Conservation (phyloP, 2,888 invertebrate genomes). For the Habroteleia sp. region DNA sequence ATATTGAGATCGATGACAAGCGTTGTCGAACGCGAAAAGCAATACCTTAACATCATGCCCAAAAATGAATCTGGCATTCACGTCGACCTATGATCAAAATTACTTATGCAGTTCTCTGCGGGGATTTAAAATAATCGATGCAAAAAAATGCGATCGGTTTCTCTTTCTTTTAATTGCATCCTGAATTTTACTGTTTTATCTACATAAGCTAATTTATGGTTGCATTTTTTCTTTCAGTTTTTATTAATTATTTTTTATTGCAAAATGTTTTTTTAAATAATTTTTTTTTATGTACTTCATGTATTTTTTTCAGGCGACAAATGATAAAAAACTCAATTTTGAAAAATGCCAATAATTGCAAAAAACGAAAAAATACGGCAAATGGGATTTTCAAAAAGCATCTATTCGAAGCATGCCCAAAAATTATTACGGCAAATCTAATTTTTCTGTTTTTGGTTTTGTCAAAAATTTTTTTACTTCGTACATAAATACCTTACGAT, state of each 20-base stretch:
- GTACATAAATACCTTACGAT: slow-evolving; percentile 69
- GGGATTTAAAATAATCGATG: slow-evolving; percentile 46
- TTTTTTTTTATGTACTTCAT: slow-evolving; percentile 2
- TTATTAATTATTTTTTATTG: too few species aligned
- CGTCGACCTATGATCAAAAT: slow-evolving; percentile 69
- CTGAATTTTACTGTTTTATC: slow-evolving; percentile 43
- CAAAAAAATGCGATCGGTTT: slow-evolving; percentile 39
- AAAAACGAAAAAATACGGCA: slow-evolving; percentile 68
- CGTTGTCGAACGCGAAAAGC: slow-evolving; percentile 67
- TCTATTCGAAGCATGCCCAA: slow-evolving; percentile 79
- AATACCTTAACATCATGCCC: slow-evolving; percentile 78
- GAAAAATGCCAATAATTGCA: slow-evolving; percentile 78
- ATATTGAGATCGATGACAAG: slow-evolving; percentile 28
- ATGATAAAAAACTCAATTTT: slow-evolving; percentile 71
- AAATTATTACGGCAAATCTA: slow-evolving; percentile 79
- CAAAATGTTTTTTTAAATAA: slow-evolving; percentile 4
- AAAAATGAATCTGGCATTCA: slow-evolving; percentile 79
- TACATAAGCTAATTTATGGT: slow-evolving; percentile 46
- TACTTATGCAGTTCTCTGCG: slow-evolving; percentile 63
- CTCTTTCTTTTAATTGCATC: too few species aligned
- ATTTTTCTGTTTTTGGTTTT: slow-evolving; percentile 49
- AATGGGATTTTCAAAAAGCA: slow-evolving; percentile 75
- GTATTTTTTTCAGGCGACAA: slow-evolving; percentile 17
- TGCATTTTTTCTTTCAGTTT: slow-evolving; percentile 24
- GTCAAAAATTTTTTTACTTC: slow-evolving; percentile 28